Percentiles rank a stretch among this genome's conserved stretches.
Conservation (phyloP, 1,140 invertebrate species). For the Megalonaias nervosa region DNA sequence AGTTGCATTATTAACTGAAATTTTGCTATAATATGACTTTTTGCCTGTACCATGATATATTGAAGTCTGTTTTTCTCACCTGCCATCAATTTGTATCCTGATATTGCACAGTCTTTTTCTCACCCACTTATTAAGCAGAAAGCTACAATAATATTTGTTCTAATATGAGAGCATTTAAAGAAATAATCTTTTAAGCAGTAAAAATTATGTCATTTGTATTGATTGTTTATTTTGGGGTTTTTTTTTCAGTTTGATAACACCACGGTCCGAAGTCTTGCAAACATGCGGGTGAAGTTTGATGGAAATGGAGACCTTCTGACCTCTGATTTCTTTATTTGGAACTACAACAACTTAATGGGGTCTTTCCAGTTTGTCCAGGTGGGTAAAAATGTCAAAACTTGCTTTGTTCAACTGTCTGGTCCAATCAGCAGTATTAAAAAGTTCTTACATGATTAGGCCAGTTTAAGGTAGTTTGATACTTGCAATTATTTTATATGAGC, state of each 20-base stretch:
- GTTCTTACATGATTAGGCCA: too few relatives aligned
- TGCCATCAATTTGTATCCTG: too few relatives aligned
- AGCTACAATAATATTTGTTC: background rate
- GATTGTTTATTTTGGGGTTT: constrained; percentile 10
- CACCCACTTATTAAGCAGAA: background rate
- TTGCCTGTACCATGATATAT: too few relatives aligned
- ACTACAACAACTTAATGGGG: constrained; percentile 45
- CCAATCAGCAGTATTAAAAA: too few relatives aligned
- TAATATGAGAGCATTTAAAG: background rate
- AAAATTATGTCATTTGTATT: background rate
- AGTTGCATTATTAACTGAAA: too few relatives aligned
- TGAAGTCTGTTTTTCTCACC: too few relatives aligned
- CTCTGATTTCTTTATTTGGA: constrained; percentile 37
- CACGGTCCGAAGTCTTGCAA: constrained; percentile 38
- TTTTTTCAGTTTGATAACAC: constrained; percentile 34
- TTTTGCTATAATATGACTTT: too few relatives aligned
- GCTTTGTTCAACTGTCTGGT: too few relatives aligned
- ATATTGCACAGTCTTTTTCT: background rate
- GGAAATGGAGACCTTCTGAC: constrained; percentile 47
- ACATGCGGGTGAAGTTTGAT: constrained; percentile 51
- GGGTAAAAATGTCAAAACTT: too few relatives aligned
- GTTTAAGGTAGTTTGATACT: too few relatives aligned
- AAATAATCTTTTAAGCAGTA: background rate
- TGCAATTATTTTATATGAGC: too few relatives aligned
- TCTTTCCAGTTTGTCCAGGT: background rate